phyloP scores from a whole-genome alignment of 2,888 invertebrate genomes.

The Orgyia antiqua region DNA sequence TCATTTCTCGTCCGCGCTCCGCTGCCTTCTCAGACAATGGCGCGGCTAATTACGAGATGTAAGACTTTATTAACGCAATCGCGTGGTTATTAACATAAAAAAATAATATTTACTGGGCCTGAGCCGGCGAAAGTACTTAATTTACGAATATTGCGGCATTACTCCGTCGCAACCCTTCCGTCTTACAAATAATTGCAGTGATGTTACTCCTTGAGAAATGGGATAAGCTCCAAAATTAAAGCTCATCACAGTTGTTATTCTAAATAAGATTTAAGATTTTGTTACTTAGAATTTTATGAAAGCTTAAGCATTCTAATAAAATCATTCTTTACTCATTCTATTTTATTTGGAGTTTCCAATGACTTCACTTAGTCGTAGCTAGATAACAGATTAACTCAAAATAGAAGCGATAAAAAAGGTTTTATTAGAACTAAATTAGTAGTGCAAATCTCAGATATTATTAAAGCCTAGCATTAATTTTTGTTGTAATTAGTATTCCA shows the following conservation, averaged over 20 bases:
- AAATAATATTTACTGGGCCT: constrained; percentile 74
- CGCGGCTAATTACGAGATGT: constrained; percentile 70
- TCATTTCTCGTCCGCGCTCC: constrained; percentile 48
- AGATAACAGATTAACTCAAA: too few species aligned
- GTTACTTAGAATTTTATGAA: constrained; percentile 25
- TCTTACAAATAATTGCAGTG: constrained; percentile 72
- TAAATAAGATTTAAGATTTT: constrained; percentile 60
- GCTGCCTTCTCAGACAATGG: constrained; percentile 61
- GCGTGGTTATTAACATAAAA: constrained; percentile 75
- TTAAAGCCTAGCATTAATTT: too few species aligned
- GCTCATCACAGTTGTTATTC: constrained; percentile 60
- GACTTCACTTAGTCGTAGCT: too few species aligned
- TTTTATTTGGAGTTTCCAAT: too few species aligned
- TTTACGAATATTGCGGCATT: constrained; percentile 74
- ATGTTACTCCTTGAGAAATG: constrained; percentile 63
- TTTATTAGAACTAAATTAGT: too few species aligned
- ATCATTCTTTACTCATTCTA: too few species aligned
- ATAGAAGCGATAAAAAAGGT: too few species aligned
- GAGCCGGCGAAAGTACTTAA: constrained; percentile 60
- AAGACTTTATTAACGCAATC: constrained; percentile 77
- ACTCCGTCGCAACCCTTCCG: constrained; percentile 64
- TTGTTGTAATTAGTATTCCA: constrained; percentile 44
- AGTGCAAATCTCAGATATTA: too few species aligned
- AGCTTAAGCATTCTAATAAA: too few species aligned
- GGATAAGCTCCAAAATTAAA: constrained; percentile 67